These are phyloP conservation scores for Neomonachus schauinslandi DNA, from an alignment of 2,113 vertebrate genomes.

Conservation along the genomic window DNA sequence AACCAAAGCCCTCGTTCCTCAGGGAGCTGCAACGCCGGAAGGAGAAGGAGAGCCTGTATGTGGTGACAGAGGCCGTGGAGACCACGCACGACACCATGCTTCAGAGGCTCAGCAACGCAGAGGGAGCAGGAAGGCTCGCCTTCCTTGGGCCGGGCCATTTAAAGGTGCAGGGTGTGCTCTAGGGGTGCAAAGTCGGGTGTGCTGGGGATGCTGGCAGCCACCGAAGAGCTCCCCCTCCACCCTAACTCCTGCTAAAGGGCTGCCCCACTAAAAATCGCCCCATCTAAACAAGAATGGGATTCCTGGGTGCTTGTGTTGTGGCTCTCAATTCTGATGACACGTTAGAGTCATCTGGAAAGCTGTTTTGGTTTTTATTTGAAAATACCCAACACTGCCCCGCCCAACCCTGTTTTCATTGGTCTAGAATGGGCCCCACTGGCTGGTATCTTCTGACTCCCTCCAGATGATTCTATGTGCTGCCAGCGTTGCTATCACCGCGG, in stretches of 20 bases:
- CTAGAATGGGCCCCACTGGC: not conserved
- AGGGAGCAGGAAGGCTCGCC: not conserved
- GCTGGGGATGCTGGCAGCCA: not conserved
- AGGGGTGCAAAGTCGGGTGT: not conserved
- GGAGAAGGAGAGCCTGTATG: not conserved
- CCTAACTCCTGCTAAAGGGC: not conserved
- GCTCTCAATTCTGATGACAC: not conserved
- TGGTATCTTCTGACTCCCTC: not conserved
- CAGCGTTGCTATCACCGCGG: fast-evolving
- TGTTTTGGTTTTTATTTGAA: not conserved
- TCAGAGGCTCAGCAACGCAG: not conserved
- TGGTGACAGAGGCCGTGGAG: not conserved
- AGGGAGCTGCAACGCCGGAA: not conserved
- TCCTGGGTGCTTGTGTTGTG: not conserved
- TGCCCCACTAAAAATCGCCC: not conserved
- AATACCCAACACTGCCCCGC: not conserved
- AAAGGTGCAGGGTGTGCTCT: not conserved
- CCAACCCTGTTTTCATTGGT: not conserved
- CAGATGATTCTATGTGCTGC: not conserved
- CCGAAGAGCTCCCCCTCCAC: not conserved
- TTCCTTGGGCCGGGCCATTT: not conserved
- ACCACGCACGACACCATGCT: fast-evolving
- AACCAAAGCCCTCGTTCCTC: not conserved
- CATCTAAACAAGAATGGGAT: not conserved
- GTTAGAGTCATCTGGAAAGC: not conserved